These are phyloP conservation scores for Melanotaenia parkinsoni DNA, from an alignment of 2,797 vertebrate genomes.

Conservation along the genomic window DNA sequence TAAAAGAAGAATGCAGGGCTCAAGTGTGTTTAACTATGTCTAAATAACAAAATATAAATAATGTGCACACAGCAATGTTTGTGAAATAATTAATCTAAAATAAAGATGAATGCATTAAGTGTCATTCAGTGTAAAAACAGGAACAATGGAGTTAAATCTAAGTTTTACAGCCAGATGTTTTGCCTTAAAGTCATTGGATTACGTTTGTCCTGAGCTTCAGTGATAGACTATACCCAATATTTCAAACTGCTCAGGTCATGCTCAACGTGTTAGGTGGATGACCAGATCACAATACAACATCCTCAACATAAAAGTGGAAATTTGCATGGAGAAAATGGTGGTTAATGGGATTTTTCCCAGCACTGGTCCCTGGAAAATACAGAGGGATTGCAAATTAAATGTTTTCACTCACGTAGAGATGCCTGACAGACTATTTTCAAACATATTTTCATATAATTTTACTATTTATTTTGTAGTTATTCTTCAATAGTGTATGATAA, in stretches of 20 bases:
- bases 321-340: no score
- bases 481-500: no score
- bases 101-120: not conserved
- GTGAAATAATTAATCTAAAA: not conserved
- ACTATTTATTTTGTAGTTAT: no score
- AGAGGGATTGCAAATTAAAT: not conserved
- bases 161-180: not conserved
- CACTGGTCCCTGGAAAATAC: not conserved
- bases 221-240: not conserved
- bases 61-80: no score
- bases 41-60: no score
- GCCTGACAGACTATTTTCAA: no score
- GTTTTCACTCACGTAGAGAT: no score
- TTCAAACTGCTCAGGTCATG: not conserved
- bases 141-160: not conserved
- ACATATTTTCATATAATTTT: no score
- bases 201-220: not conserved
- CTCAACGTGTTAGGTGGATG: not conserved
- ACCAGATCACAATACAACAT: not conserved
- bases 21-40: no score
- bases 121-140: no score
- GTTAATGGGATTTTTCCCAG: not conserved
- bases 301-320: not conserved
- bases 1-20: not conserved
- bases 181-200: not conserved